Evolutionary conservation across 2,797 vertebrate species (phyloP), one percentile per base, ranked within the genome.

Genomic region (Aldrovandia affinis): DNA sequence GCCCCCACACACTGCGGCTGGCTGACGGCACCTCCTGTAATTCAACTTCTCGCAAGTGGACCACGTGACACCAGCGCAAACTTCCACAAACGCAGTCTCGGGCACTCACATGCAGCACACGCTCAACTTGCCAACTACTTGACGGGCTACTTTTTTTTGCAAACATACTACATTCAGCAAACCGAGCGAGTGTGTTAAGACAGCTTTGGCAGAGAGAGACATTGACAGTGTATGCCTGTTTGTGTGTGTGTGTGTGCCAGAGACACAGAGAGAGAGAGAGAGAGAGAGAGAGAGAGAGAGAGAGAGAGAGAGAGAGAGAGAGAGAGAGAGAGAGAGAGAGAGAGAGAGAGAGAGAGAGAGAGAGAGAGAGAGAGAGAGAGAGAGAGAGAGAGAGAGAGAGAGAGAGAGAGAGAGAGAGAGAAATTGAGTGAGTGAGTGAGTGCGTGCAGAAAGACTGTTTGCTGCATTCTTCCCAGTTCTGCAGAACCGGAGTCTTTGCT

Each of bases 401-500:
- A 25, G 28, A 44, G 15, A 83, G 59, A 81, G 75, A 83, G 39
- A 82, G 47, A 86, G 57, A 81, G 15, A 81, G 36, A 61, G 73
- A 39, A 54, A 44, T 63, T 63, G 54, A 33, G 52, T 77, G 33
- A 42, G 22, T 81, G 61, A 86, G 44, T 42, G 70, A 80, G 47
- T 68, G 80, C 78, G 70, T 52, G 39, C 25, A 59, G 59, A 80
- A 83, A 65, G 47, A 81, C 59, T 84, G n/a, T 89, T 87, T 86
- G 85, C 91, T 91, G 92, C 92, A 91, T 83, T 80, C 89, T 88
- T 75, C 73, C 83, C 78, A 85, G 3, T n/a, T 83, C 84, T 83
- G 15, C 33, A 79, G 78, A 83, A 86, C 28, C 78, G 10, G 78
- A 25, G 77, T 57, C 68, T 30, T 5, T 42, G 63, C 75, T 39